These are phyloP conservation scores for Sinohyriopsis cumingii DNA, from an alignment of 2,888 invertebrate genomes.

Conservation along the genomic window DNA sequence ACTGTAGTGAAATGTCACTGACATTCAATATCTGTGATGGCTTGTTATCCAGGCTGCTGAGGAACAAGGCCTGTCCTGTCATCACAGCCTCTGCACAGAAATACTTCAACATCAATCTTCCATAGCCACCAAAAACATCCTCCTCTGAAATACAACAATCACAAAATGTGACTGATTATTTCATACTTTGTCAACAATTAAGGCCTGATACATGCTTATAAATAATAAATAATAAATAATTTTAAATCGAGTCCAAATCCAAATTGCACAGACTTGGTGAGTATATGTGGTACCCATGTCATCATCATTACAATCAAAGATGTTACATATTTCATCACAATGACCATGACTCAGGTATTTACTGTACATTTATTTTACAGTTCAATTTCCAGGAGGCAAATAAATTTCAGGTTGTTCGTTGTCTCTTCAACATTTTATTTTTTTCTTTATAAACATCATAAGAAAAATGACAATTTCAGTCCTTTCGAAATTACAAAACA, in stretches of 20 bases:
- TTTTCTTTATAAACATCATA: not conserved
- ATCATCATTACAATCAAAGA: not conserved
- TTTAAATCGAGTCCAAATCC: too few species aligned
- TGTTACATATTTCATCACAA: not conserved
- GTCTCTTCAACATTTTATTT: not conserved
- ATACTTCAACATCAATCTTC: conserved; percentile 85
- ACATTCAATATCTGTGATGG: conserved; percentile 59
- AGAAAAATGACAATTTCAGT: too few species aligned
- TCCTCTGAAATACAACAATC: conserved; percentile 80
- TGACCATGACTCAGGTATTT: too few species aligned
- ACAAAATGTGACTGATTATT: conserved; percentile 1
- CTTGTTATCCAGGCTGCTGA: conserved; percentile 76
- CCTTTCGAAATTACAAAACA: too few species aligned
- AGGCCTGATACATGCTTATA: not conserved
- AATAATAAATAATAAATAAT: too few species aligned
- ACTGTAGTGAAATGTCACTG: not conserved
- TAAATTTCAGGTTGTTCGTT: not conserved
- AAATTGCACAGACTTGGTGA: not conserved
- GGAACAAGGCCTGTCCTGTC: conserved; percentile 81
- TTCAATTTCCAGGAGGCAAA: too few species aligned
- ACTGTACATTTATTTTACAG: too few species aligned
- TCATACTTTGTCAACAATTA: not conserved
- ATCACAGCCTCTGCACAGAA: conserved; percentile 91
- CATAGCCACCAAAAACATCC: conserved; percentile 85
- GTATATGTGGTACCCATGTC: not conserved